Conservation (phyloP, 2,888 invertebrate genomes). For the Nymphalis polychloros region DNA sequence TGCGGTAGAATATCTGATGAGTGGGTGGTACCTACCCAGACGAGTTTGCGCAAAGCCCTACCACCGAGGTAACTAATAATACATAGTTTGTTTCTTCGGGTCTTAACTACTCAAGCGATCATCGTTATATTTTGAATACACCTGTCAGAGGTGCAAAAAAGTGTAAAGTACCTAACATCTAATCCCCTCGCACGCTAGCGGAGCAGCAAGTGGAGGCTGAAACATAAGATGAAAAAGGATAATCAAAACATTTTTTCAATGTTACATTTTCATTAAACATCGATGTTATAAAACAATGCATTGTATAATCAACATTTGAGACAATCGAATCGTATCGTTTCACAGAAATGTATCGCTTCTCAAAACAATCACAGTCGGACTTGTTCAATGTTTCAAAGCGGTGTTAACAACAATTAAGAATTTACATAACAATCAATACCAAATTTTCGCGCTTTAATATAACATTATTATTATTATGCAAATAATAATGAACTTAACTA, state of each 20-base stretch:
- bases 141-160: no score
- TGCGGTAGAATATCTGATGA: no score
- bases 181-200: no score
- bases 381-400: slow-evolving; percentile 37
- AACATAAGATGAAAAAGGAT: neutral
- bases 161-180: no score
- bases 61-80: no score
- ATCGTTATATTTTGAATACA: no score
- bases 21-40: no score
- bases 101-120: no score
- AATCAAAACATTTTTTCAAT: neutral
- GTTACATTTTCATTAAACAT: slow-evolving; percentile 9
- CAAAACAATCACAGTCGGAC: slow-evolving; percentile 47
- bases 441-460: neutral
- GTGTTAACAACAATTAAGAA: slow-evolving; percentile 41
- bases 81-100: no score
- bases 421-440: neutral
- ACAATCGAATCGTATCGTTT: slow-evolving; percentile 48
- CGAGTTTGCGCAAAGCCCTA: no score
- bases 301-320: slow-evolving; percentile 26
- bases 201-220: no score
- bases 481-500: no score
- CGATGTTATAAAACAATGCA: neutral
- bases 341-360: slow-evolving; percentile 51
- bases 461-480: neutral